A percentile compares a stretch with the other conserved stretches of the same genome.
Evolutionary conservation across 2,113 vertebrate species (phyloP).

Genomic region (Notiomystis cincta): DNA sequence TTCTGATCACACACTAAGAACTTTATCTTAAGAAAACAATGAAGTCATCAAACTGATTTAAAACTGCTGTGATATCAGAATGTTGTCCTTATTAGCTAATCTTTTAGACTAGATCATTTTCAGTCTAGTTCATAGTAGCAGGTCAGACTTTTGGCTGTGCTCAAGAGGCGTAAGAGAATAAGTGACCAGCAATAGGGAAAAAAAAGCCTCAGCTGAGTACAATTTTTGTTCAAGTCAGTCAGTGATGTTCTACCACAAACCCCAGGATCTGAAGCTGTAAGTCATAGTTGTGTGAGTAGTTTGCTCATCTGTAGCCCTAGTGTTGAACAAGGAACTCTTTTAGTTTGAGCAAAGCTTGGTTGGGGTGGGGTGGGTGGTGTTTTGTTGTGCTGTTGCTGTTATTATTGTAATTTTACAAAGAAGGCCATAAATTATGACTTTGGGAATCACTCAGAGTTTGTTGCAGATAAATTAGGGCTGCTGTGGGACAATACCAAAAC

Average conservation of each 20-base stretch:
- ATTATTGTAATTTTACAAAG: background rate
- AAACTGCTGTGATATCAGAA: background rate
- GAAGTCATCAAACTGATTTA: background rate
- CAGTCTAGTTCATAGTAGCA: background rate
- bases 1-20: background rate
- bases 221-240: background rate
- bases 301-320: background rate
- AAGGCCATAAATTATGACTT: background rate
- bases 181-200: background rate
- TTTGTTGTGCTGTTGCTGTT: background rate
- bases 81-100: background rate
- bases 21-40: background rate
- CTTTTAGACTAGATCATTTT: background rate
- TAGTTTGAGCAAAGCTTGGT: background rate
- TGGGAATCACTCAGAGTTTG: background rate
- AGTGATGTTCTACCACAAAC: background rate
- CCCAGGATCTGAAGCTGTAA: background rate
- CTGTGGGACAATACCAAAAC: background rate
- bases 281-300: background rate
- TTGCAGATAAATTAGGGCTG: background rate
- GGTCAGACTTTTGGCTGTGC: background rate
- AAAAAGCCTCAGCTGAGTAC: background rate
- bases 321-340: background rate
- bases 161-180: background rate
- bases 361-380: background rate